Evolutionary conservation across 2,113 vertebrate species (phyloP), one percentile per base, ranked within the genome.

Genomic region (Actenoides hombroni): DNA sequence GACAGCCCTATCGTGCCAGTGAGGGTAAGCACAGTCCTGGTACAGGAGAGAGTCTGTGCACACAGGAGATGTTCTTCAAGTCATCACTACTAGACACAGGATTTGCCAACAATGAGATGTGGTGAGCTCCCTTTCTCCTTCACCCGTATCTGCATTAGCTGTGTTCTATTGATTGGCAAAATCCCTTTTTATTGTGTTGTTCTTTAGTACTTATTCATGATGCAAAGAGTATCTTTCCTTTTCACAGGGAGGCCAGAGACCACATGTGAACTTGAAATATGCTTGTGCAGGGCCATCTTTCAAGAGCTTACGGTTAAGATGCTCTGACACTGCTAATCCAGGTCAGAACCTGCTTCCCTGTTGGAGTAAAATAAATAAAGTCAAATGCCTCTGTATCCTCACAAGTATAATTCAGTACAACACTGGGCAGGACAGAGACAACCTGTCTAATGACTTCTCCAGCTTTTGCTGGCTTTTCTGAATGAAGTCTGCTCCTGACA

Each of bases 341-440:
- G 26, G 71, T 91, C 78, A 86, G 73, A 69, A 46, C 31, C 78
- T 78, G 29, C 44, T 89, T 95, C 90, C 59, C 54, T 49, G 11
- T 6, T 91, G 53, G 29, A 86, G 39, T 73, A 73, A 94, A 95
- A 89, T 78, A 94, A 94, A 82, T 85, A 86, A 88, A 68, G 63
- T 48, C 31, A 68, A 83, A 94, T 61, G 35, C 13, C 61, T 80
- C 71, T 70, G 42, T 28, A 90, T 60, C 21, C 31, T 97, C 68
- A 15, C 12, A 14, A 51, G 20, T 54, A 54, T 67, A 86, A 91
- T 89, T 91, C 53, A 94, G 61, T 42, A 68, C 33, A 89, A 37
- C 20, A 63, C 21, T 46, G 63, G 65, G 19, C 35, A 69, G 48
- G 73, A 76, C 60, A 76, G 65, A 94, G 53, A 69, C 74, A 94